These are phyloP conservation scores for Netelia virgata DNA, from an alignment of 2,888 invertebrate species.

Conservation along the genomic window DNA sequence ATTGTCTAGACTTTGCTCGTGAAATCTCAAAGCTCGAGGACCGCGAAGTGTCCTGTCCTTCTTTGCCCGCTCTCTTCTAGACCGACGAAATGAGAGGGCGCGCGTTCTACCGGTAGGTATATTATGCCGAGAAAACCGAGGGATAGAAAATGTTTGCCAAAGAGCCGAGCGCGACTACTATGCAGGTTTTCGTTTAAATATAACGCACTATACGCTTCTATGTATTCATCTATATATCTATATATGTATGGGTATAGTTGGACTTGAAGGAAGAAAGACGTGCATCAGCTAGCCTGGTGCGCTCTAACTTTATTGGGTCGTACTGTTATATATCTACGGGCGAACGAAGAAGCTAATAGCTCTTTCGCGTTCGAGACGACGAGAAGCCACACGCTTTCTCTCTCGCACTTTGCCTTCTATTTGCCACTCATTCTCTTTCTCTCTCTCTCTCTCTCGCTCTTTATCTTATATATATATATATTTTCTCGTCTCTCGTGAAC, in stretches of 20 bases:
- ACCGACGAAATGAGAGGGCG: constrained; percentile 38
- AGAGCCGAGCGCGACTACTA: constrained; percentile 39
- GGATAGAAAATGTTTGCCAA: constrained; percentile 57
- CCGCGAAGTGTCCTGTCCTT: not conserved
- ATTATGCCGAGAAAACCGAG: constrained; percentile 31
- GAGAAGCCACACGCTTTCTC: constrained; percentile 65
- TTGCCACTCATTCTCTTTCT: constrained; percentile 45
- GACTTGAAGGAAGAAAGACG: constrained; percentile 50
- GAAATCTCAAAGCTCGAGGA: constrained; percentile 26
- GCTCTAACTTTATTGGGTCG: constrained; percentile 64
- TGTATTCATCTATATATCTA: not conserved
- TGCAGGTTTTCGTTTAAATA: constrained; percentile 3
- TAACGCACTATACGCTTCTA: not conserved
- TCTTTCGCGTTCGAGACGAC: constrained; percentile 73
- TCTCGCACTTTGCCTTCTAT: constrained; percentile 64
- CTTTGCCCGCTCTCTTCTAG: not conserved
- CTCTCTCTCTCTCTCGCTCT: not conserved
- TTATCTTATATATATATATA: no score
- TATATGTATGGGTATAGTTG: not conserved
- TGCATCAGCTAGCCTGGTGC: constrained; percentile 42
- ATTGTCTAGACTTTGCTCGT: constrained; percentile 25
- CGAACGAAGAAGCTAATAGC: constrained; percentile 72
- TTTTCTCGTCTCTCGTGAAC: not conserved
- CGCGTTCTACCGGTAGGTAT: constrained; percentile 17
- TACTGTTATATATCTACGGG: constrained; percentile 47